Base-by-base conservation (phyloP, 2,888 invertebrate species). In the Drosophila melanosoma region DNA sequence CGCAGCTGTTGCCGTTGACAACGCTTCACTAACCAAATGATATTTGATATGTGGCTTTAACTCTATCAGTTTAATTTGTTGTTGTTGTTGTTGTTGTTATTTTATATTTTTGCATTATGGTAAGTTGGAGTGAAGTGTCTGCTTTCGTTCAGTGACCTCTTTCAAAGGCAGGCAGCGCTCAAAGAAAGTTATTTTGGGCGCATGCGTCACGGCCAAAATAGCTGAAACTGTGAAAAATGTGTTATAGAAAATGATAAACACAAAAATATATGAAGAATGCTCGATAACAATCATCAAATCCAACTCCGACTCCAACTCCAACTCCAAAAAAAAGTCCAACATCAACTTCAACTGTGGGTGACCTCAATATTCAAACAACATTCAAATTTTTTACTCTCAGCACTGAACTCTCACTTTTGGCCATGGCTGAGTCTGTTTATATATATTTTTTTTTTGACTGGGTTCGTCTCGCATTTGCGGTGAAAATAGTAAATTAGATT, bases 81-180 rank as follows among this genome's bases (percentile, higher is more conserved):
- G 1, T 12, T 45, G 29, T 35, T 51, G n/a, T 11, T 7, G 1
- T 12, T 45, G 29, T 29, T 29, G 29, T 29, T 12, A 12, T n/a
- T 40, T 40, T 33, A 57, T 15, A 23, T 45, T 52, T 57, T 69
- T 52, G 70, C 70, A 60, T 45, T 42, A n/a, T 23, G 40, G 11
- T 23, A 23, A 33, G 42, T 45, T 59, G 48, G 48, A 53, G 70
- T 59, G 48, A 36, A 53, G 70, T 59, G 20, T 54, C 51, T 62
- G 80, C 67, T 69, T 53, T 75, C 83, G 87, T 89, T 85, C 87
- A 89, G 66, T 82, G 87, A 85, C 87, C 89, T 69, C 79, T 72
- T 86, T 74, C 32, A 45, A 45, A 60, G 32, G 42, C 69, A 60
- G 32, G 42, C 69, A 53, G 62, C 48, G 49, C 42, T 68, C 66